phyloP scores from a whole-genome alignment of 2,113 vertebrate species.

The Perca fluviatilis region DNA sequence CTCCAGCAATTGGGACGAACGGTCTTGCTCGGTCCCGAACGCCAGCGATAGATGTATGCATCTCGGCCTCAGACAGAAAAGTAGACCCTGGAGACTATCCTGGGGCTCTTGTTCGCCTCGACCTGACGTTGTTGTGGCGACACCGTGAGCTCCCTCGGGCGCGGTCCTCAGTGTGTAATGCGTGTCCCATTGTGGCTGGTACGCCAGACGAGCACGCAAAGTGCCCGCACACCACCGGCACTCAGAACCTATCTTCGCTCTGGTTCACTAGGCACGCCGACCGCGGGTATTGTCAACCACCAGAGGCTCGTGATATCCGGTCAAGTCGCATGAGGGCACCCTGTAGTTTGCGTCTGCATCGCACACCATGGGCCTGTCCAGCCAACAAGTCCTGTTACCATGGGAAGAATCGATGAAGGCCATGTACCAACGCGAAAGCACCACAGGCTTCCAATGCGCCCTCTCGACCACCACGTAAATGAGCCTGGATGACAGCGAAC shows the following conservation, averaged over 20 bases:
- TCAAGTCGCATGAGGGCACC: neutral
- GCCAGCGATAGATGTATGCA: neutral
- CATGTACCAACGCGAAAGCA: neutral
- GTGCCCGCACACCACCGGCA: neutral
- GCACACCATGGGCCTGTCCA: neutral
- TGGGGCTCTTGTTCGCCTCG: neutral
- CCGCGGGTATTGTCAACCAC: neutral
- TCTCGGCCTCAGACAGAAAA: neutral
- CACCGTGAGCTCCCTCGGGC: no score
- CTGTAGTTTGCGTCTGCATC: neutral
- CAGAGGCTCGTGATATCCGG: neutral
- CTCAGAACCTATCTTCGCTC: neutral
- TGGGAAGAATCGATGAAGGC: neutral
- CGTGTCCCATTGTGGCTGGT: neutral
- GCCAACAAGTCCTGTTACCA: neutral
- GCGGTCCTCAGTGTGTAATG: neutral
- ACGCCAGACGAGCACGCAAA: neutral
- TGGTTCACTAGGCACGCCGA: neutral
- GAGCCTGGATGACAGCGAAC: neutral
- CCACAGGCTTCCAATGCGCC: neutral
- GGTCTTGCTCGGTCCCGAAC: fast-evolving
- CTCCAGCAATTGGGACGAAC: neutral
- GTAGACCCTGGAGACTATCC: neutral
- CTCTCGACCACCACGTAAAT: neutral
- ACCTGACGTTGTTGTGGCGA: neutral